Base-by-base conservation (phyloP, 2,888 invertebrate species). In the Opisthograptis luteolata region DNA sequence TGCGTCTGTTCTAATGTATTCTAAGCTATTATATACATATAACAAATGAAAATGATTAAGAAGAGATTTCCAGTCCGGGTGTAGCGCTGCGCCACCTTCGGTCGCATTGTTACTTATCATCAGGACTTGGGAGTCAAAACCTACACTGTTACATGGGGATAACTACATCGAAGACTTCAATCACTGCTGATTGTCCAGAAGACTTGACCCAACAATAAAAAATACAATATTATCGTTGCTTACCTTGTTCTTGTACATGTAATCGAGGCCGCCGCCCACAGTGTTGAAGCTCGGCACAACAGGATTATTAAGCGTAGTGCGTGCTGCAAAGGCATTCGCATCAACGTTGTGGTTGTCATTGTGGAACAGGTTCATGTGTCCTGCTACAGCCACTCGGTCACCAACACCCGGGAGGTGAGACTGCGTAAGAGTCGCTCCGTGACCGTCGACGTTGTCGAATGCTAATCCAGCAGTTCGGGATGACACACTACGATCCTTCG, bases 251-350 rank as follows among this genome's bases (percentile, higher is more conserved):
- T 25, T 25, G 25, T 3, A 25, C 25, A 25, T 25, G 25, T 25
- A 84, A 44, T 83, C 80, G 5, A 78, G 28, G 7, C 76, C 70
- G 1, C 69, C 82, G 0, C 84, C 84, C 8, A 71, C 61, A 2
- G 81, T 82, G 57, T 76, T 79, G 63, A 81, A 82, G 62, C 76
- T 73, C 2, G 83, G 80, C 0, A 73, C 57, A 0, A 65, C 58
- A 1, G 72, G 68, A 1, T 70, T 66, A 6, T 60, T 65, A 0
- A 81, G 81, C 67, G 76, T 72, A 27, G 64, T 81, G 45, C 68
- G 74, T 5, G 77, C 71, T 13, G 73, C 34, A 58, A 81, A 83
- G 0, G 81, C 83, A 13, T 80, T 81, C 0, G 79, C 80, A 25
- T 62, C 68, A 8, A 84, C 35, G 8, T 74, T 68, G 39, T 81